A percentile compares a stretch with the other conserved stretches of the same genome.
These are phyloP conservation scores for Portunus trituberculatus DNA, from an alignment of 1,140 invertebrate species.

Conservation along the genomic window DNA sequence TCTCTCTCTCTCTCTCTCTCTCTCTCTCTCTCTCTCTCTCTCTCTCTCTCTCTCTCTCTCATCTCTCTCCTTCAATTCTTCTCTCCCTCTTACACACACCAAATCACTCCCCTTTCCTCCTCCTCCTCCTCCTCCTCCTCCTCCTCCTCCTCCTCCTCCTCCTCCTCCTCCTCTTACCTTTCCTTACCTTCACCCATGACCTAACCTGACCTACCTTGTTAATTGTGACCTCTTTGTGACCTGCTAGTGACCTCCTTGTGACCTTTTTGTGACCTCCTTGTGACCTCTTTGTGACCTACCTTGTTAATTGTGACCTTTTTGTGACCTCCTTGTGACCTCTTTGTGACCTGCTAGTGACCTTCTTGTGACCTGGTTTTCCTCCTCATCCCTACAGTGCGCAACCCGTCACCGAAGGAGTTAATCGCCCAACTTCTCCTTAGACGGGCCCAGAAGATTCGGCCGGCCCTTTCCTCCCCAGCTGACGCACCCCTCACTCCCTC, in stretches of 20 bases:
- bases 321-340: neutral
- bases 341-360: neutral
- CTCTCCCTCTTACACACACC: neutral
- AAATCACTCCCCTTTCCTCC: neutral
- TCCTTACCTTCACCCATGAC: neutral
- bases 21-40: no score
- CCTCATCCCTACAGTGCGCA: neutral
- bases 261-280: no score
- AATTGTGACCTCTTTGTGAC: no score
- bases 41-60: neutral
- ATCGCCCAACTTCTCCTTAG: slow-evolving; percentile 31
- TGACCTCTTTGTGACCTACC: no score
- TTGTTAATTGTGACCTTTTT: no score
- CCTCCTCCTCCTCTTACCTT: neutral
- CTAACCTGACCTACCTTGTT: no score
- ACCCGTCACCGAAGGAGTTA: slow-evolving; percentile 34
- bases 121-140: neutral
- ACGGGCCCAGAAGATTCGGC: neutral
- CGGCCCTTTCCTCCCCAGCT: neutral
- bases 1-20: no score
- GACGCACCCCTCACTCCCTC: neutral
- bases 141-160: neutral
- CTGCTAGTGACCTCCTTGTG: no score
- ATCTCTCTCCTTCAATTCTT: neutral
- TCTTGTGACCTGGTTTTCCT: neutral